These are phyloP conservation scores for Epinephelus malabaricus DNA, from an alignment of 2,797 vertebrate genomes.

Conservation along the genomic window DNA sequence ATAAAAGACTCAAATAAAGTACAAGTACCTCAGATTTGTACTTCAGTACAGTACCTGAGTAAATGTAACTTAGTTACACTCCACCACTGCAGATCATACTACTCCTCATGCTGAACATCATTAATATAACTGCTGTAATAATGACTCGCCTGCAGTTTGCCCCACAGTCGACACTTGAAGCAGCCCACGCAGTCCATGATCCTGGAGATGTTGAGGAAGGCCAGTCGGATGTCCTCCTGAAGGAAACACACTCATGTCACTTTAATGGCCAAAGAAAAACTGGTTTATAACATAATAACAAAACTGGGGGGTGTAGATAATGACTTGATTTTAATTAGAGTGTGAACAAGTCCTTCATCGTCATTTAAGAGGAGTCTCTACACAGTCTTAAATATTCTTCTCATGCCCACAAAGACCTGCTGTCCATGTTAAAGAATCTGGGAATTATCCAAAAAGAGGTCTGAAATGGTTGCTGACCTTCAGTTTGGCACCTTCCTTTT, in stretches of 20 bases:
- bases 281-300: neutral
- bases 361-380: neutral
- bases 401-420: neutral
- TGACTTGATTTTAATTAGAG: neutral
- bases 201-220: slow-evolving; percentile 95
- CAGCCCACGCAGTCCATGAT: slow-evolving; percentile 98
- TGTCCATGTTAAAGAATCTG: neutral
- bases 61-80: too few relatives aligned
- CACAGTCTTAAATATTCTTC: neutral
- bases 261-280: neutral
- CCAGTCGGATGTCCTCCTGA: slow-evolving; percentile 92
- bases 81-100: too few relatives aligned
- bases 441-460: neutral
- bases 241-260: neutral
- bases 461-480: slow-evolving; percentile 84
- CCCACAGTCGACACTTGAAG: slow-evolving; percentile 96
- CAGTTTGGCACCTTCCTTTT: slow-evolving; percentile 90
- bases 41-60: too few relatives aligned
- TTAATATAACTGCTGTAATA: neutral
- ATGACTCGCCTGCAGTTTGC: slow-evolving; percentile 91
- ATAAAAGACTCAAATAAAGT: too few relatives aligned
- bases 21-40: too few relatives aligned
- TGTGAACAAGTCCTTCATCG: neutral
- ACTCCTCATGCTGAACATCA: too few relatives aligned
- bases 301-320: neutral